phyloP scores from a whole-genome alignment of 1,140 invertebrate genomes.

The Laodelphax striatellus region DNA sequence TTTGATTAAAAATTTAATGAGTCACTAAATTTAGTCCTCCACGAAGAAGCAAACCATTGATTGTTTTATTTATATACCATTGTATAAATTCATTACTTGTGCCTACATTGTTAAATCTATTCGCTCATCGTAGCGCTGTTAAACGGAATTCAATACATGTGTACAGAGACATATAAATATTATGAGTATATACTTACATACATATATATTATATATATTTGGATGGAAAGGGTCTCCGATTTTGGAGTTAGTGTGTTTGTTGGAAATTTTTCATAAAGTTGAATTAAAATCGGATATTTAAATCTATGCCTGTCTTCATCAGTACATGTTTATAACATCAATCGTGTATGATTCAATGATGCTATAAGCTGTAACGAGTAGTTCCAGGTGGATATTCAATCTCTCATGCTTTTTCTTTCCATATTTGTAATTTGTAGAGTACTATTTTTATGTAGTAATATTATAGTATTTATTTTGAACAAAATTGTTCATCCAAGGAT shows the following conservation, averaged over 20 bases:
- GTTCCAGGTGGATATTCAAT: too few species aligned
- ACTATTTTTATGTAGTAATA: too few species aligned
- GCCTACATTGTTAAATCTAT: constrained; percentile 20
- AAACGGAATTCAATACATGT: constrained; percentile 7
- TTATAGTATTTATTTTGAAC: too few species aligned
- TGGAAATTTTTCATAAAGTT: background rate
- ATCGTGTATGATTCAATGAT: too few species aligned
- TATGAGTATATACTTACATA: background rate
- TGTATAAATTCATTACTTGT: constrained; percentile 13
- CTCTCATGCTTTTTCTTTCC: too few species aligned
- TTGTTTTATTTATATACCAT: background rate
- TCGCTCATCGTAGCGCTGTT: constrained; percentile 24
- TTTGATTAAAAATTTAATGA: too few species aligned
- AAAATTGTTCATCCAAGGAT: too few species aligned
- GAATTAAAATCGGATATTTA: constrained; percentile 2
- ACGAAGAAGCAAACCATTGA: background rate
- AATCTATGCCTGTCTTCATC: background rate
- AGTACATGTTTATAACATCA: background rate
- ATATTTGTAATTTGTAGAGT: too few species aligned
- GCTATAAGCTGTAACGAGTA: too few species aligned
- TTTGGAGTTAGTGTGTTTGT: background rate
- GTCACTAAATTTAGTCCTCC: too few species aligned
- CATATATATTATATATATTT: background rate
- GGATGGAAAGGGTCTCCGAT: background rate
- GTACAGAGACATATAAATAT: constrained; percentile 1